Evolutionary conservation across 2,113 vertebrate genomes (phyloP).

Genomic region (Microtus montanus): DNA sequence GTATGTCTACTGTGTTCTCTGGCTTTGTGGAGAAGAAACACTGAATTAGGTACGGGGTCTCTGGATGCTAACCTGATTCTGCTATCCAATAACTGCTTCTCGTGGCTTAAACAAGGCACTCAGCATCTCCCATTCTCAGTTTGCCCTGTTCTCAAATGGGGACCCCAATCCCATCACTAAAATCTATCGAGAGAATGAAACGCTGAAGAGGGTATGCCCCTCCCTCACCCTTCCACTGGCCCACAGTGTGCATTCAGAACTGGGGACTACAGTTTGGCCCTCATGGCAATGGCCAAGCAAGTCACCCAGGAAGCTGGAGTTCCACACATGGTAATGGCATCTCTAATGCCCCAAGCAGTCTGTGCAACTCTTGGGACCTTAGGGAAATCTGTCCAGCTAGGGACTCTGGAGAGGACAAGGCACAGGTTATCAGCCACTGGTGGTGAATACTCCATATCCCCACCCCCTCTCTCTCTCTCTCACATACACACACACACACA

Average conservation of each 20-base stretch:
- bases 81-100: neutral
- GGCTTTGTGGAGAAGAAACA: neutral
- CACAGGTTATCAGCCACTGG: neutral
- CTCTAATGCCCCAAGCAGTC: neutral
- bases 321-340: rapidly evolving
- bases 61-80: neutral
- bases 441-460: too few relatives aligned
- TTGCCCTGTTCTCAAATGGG: neutral
- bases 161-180: neutral
- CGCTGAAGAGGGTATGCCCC: neutral
- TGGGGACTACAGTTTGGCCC: neutral
- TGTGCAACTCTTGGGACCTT: neutral
- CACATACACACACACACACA: neutral
- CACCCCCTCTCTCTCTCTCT: neutral
- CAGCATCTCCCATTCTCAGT: neutral
- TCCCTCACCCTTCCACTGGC: neutral
- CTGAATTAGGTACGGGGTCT: neutral
- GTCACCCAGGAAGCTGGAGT: neutral
- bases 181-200: neutral
- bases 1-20: neutral
- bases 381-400: neutral
- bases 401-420: neutral
- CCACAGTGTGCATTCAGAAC: neutral
- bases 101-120: neutral
- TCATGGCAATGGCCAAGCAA: neutral